phyloP scores from a whole-genome alignment of 2,888 invertebrate species.

The Agrotis ipsilon region DNA sequence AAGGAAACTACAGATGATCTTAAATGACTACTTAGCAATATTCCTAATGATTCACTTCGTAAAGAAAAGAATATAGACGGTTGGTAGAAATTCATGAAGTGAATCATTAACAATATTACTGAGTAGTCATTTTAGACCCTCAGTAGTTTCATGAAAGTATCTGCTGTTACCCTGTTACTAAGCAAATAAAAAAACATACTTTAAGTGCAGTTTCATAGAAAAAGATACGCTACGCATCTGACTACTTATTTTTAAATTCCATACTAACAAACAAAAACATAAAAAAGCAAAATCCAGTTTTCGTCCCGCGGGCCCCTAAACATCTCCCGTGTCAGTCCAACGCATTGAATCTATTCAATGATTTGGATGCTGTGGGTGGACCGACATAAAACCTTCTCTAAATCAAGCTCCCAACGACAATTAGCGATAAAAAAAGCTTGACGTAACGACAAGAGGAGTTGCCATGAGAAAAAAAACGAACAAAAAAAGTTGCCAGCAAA shows the following conservation, averaged over 20 bases:
- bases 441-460: conserved; percentile 31
- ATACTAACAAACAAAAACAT: neutral
- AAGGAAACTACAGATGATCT: too few relatives aligned
- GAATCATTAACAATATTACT: too few relatives aligned
- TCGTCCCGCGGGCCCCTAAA: conserved; percentile 41
- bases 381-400: conserved; percentile 33
- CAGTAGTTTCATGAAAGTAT: too few relatives aligned
- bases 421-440: conserved; percentile 54
- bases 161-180: too few relatives aligned
- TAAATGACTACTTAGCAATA: too few relatives aligned
- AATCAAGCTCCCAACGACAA: conserved; percentile 50
- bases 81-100: too few relatives aligned
- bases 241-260: neutral
- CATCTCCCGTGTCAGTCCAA: conserved; percentile 8
- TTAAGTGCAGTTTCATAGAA: neutral
- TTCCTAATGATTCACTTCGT: too few relatives aligned
- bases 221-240: neutral
- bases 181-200: too few relatives aligned
- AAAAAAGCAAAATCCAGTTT: conserved; percentile 4
- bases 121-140: too few relatives aligned
- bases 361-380: conserved; percentile 52
- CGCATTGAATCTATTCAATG: conserved; percentile 48
- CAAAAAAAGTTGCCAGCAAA: conserved; percentile 29
- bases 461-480: conserved; percentile 3
- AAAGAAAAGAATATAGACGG: too few relatives aligned